A percentile compares a stretch with the other conserved stretches of the same genome.
Conservation (phyloP, 1,140 invertebrate species). For the Parasteatoda tepidariorum region DNA sequence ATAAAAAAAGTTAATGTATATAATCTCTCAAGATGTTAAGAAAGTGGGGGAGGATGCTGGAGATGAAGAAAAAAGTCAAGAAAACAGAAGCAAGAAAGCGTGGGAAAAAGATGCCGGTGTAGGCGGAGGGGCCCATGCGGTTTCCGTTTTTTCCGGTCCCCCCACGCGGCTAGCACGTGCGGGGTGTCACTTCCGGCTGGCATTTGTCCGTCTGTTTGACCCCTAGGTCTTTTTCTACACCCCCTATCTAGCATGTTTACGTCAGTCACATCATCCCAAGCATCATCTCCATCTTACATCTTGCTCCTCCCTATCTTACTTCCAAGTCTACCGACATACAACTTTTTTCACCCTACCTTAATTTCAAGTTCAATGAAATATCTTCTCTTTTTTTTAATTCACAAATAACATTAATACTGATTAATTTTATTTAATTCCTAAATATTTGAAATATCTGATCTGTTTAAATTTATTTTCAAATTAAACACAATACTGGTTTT, state of each 20-base stretch:
- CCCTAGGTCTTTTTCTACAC: too few species aligned
- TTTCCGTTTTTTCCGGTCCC: conserved; percentile 15
- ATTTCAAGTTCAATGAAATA: neutral
- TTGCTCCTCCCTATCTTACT: neutral
- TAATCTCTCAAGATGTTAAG: conserved; percentile 2
- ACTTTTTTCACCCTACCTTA: neutral
- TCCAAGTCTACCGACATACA: neutral
- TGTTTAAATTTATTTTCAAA: too few species aligned
- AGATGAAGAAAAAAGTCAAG: neutral
- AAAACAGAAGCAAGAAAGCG: conserved; percentile 5
- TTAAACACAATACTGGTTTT: too few species aligned
- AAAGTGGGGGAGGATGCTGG: neutral
- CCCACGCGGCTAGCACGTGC: conserved; percentile 58
- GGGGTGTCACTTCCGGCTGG: conserved; percentile 57
- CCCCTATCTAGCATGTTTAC: conserved; percentile 19
- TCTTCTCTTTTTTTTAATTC: too few species aligned
- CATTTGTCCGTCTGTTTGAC: conserved; percentile 19
- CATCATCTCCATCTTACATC: neutral
- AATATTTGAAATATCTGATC: too few species aligned
- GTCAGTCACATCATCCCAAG: conserved; percentile 5
- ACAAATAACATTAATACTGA: too few species aligned
- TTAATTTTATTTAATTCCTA: too few species aligned
- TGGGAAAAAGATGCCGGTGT: neutral
- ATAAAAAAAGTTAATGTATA: too few species aligned
- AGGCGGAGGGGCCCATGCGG: neutral